phyloP scores from a whole-genome alignment of 2,888 invertebrate species.

The Fragum sueziense region DNA sequence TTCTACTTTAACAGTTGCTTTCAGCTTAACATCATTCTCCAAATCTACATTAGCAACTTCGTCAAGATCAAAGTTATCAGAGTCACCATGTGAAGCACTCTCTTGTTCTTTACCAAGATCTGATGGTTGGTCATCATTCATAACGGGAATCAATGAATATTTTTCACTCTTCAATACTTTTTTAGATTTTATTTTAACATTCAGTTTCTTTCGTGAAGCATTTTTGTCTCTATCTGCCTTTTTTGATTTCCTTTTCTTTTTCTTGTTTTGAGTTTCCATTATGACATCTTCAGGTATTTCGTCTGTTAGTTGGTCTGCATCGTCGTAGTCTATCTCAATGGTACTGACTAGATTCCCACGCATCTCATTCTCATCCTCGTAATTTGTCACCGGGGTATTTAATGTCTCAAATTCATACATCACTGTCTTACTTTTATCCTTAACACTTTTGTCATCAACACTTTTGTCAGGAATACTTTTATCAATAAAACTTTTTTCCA shows the following conservation, averaged over 20 bases:
- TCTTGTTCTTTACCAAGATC: neutral
- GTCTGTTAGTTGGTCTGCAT: neutral
- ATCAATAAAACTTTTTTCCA: neutral
- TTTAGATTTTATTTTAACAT: conserved; percentile 25
- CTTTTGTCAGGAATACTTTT: neutral
- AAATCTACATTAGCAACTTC: neutral
- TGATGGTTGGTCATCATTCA: neutral
- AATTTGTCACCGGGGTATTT: neutral
- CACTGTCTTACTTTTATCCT: neutral
- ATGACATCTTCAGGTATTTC: neutral
- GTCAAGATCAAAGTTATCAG: neutral
- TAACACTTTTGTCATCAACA: too few relatives aligned
- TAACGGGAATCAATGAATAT: neutral
- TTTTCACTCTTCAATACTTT: conserved; percentile 21
- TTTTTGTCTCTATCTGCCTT: conserved; percentile 25
- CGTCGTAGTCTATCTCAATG: neutral
- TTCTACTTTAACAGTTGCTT: conserved; percentile 1
- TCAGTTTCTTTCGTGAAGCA: conserved; percentile 16
- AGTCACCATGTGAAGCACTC: neutral
- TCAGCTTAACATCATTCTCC: neutral
- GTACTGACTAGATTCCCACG: neutral
- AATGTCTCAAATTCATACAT: too few relatives aligned
- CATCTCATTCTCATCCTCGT: neutral
- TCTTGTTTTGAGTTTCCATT: conserved; percentile 17
- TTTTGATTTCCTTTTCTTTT: conserved; percentile 42